Conservation (phyloP, 1,140 invertebrate species). For the Brevipalpus yothersi region DNA sequence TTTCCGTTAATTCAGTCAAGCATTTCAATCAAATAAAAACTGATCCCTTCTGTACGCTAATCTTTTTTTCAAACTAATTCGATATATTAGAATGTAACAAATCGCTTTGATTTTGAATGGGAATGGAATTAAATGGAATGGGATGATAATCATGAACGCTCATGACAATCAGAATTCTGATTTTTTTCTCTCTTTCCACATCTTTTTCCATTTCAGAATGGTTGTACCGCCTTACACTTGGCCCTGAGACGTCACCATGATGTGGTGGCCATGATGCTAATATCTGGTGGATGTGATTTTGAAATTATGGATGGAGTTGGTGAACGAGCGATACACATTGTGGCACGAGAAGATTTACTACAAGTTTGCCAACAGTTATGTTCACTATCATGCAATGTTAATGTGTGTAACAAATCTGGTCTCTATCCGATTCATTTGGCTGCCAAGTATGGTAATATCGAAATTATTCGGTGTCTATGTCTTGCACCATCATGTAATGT, state of each 20-base stretch:
- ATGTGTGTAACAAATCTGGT: constrained; percentile 37
- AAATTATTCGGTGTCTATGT: constrained; percentile 46
- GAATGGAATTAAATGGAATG: too few species aligned
- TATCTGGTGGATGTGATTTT: constrained; percentile 38
- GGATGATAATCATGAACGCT: too few species aligned
- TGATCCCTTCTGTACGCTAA: too few species aligned
- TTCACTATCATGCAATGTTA: constrained; percentile 42
- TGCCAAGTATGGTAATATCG: constrained; percentile 41
- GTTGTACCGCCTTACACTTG: constrained; percentile 34
- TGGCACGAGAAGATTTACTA: constrained; percentile 37
- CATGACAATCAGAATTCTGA: too few species aligned
- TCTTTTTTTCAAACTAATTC: too few species aligned
- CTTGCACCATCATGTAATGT: constrained; percentile 37
- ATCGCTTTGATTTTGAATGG: too few species aligned
- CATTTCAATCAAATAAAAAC: too few species aligned
- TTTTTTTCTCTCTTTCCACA: background rate
- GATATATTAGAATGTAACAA: too few species aligned
- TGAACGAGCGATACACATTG: constrained; percentile 47
- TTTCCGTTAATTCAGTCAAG: too few species aligned
- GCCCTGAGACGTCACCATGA: constrained; percentile 31
- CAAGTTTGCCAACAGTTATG: constrained; percentile 43
- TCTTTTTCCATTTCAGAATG: constrained; percentile 20
- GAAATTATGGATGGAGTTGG: constrained; percentile 18
- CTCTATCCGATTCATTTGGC: constrained; percentile 46
- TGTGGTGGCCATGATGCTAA: constrained; percentile 31